These are phyloP conservation scores for Cryptus viduatorius DNA, from an alignment of 2,888 invertebrate genomes.

Conservation along the genomic window DNA sequence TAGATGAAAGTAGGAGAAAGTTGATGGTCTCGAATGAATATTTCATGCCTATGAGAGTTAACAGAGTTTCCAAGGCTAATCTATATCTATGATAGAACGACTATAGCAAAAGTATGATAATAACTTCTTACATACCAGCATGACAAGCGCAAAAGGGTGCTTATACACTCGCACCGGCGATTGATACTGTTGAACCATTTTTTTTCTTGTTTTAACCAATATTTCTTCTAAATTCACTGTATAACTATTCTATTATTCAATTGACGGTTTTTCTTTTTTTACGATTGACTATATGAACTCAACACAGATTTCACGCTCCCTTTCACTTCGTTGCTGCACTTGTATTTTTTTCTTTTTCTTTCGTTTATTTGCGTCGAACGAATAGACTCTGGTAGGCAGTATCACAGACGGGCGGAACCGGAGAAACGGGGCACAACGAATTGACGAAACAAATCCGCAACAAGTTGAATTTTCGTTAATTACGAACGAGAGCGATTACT, in stretches of 20 bases:
- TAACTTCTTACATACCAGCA: constrained; percentile 91
- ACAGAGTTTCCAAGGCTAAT: constrained; percentile 48
- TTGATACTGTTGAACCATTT: constrained; percentile 98
- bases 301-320: not conserved
- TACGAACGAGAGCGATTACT: constrained; percentile 38
- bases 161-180: constrained; percentile 98
- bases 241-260: not conserved
- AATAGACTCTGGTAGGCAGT: not conserved
- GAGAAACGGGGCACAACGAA: not conserved
- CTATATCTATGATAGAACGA: constrained; percentile 7
- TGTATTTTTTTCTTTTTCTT: constrained; percentile 10
- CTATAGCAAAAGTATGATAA: not conserved
- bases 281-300: constrained; percentile 2
- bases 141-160: constrained; percentile 97
- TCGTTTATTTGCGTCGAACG: not conserved
- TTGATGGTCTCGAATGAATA: constrained; percentile 52
- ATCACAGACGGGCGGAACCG: not conserved
- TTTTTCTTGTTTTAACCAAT: not conserved
- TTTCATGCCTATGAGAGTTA: constrained; percentile 42
- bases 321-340: constrained; percentile 10
- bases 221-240: not conserved
- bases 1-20: constrained; percentile 63
- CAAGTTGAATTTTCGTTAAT: constrained; percentile 2
- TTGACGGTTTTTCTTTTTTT: not conserved
- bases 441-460: not conserved